Evolutionary conservation across 2,888 invertebrate genomes (phyloP).

Genomic region (Drosophila paranaensis): DNA sequence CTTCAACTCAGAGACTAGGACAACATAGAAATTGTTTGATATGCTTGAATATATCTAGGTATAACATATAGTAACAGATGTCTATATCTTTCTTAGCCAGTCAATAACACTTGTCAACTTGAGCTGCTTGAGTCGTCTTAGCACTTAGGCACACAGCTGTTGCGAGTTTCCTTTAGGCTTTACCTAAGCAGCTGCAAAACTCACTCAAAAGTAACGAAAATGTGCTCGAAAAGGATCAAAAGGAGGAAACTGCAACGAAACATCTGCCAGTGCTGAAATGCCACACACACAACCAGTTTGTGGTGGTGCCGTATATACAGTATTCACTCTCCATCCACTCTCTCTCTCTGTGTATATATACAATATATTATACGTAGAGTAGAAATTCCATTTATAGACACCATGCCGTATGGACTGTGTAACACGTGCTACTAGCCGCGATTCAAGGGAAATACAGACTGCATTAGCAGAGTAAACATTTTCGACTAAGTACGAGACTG

Average conservation of each 20-base stretch:
- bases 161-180: slow-evolving; percentile 18
- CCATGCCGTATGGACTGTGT: slow-evolving; percentile 1
- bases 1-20: background rate
- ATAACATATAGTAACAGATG: no score
- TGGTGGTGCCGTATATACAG: slow-evolving; percentile 13
- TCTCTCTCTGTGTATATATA: background rate
- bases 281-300: slow-evolving; percentile 48
- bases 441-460: slow-evolving; percentile 2
- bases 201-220: slow-evolving; percentile 30
- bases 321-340: background rate
- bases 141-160: slow-evolving; percentile 21
- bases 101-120: background rate
- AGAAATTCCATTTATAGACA: slow-evolving; percentile 11
- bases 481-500: background rate
- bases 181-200: slow-evolving; percentile 25
- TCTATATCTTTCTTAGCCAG: background rate
- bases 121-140: background rate
- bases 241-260: slow-evolving; percentile 32
- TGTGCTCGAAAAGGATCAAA: slow-evolving; percentile 41
- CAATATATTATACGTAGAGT: background rate
- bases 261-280: slow-evolving; percentile 45
- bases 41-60: background rate
- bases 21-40: background rate
- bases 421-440: slow-evolving; percentile 3
- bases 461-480: slow-evolving; percentile 6